Evolutionary conservation across 2,888 invertebrate species (phyloP).

Genomic region (Cetonia aurata): DNA sequence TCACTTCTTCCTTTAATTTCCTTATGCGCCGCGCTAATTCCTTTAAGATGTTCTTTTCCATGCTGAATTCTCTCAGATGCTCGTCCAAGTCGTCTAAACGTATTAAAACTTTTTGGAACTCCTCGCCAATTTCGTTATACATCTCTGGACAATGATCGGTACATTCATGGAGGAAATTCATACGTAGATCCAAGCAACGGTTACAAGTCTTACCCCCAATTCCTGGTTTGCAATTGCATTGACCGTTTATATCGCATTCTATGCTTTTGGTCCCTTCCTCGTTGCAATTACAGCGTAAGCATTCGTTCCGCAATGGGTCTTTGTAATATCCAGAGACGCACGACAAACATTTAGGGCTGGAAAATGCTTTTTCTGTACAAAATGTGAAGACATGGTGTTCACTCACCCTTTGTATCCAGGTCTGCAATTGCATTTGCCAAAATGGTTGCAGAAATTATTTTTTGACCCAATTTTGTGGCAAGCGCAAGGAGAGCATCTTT

Average conservation of each 20-base stretch:
- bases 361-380: conserved; percentile 60
- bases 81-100: not conserved
- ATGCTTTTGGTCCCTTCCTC: conserved; percentile 83
- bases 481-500: conserved; percentile 84
- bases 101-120: conserved; percentile 77
- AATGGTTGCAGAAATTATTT: conserved; percentile 82
- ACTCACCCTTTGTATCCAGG: conserved; percentile 80
- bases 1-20: not conserved
- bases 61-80: not conserved
- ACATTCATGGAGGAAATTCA: conserved; percentile 86
- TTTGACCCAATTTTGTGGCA: conserved; percentile 87
- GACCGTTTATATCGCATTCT: conserved; percentile 85
- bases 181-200: conserved; percentile 93
- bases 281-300: conserved; percentile 85
- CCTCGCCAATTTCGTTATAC: conserved; percentile 80
- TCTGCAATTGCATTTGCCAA: conserved; percentile 88
- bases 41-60: not conserved
- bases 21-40: not conserved
- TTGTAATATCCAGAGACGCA: conserved; percentile 82
- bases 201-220: conserved; percentile 92
- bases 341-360: conserved; percentile 72
- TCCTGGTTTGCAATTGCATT: conserved; percentile 84
- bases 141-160: conserved; percentile 86
- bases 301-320: conserved; percentile 76
- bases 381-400: conserved; percentile 5